Evolutionary conservation across 2,113 vertebrate species (phyloP).

Genomic region (Oncorhynchus clarkii): DNA sequence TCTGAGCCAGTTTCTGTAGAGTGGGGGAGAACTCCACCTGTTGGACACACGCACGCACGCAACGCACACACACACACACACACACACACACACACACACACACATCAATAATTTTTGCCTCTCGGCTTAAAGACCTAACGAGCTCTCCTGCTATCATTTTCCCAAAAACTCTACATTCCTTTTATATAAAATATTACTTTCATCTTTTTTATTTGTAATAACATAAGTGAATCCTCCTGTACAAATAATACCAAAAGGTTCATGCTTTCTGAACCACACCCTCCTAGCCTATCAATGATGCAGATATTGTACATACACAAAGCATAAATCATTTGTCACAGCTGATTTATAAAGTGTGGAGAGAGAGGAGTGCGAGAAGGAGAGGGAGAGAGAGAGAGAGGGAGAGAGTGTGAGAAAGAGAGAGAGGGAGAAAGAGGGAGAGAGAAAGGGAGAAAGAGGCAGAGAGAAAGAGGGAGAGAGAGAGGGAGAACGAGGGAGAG

Average conservation of each 20-base stretch:
- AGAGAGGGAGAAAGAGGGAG: no score
- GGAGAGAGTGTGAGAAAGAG: no score
- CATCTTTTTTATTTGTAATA: no score
- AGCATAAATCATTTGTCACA: constrained; percentile 40
- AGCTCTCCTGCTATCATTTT: no score
- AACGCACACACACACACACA: constrained; percentile 4
- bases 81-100: background rate
- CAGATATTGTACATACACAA: constrained; percentile 35
- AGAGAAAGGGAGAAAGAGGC: no score
- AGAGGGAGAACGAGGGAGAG: no score
- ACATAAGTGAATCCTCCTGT: no score
- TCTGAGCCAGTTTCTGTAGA: constrained; percentile 68
- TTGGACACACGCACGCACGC: constrained; percentile 13
- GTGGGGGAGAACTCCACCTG: constrained; percentile 85
- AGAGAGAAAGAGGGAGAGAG: no score
- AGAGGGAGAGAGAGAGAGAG: no score
- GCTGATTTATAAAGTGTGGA: constrained; percentile 31
- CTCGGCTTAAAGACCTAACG: no score
- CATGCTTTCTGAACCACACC: background rate
- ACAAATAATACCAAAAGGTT: no score
- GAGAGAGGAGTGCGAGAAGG: background rate
- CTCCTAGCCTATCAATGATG: constrained; percentile 12
- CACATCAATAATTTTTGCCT: background rate
- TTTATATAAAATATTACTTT: background rate
- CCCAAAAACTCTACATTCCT: no score